Base-by-base conservation (phyloP, 1,140 invertebrate genomes). In the Ips typographus region DNA sequence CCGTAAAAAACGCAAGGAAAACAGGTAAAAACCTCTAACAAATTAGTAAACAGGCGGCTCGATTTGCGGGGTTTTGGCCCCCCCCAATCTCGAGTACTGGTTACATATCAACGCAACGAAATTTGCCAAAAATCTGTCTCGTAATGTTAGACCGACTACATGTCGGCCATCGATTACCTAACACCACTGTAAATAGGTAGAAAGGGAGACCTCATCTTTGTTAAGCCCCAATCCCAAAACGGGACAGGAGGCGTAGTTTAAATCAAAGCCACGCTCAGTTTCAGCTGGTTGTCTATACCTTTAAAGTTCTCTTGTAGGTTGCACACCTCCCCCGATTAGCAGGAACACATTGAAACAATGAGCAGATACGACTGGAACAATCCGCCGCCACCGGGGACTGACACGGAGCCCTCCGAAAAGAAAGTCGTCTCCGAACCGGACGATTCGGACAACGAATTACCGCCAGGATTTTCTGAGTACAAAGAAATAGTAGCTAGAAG, bases 261-360 rank as follows among this genome's bases (percentile, higher is more conserved):
- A 73, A 71, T 59, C 38, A 41, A 6, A 52, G 61, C 62, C 68
- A 59, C 67, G 64, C 68, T 49, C 49, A 51, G 59, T 73, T 51
- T 71, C 75, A 71, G 70, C 75, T 73, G 76, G 71, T 74, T 76
- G 77, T 71, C 58, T 79, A 79, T 79, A 79, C 77, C 77, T 80
- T 77, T 75, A 79, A 80, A 78, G 70, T 78, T 80, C 79, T 80
- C 75, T 80, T 79, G 77, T 79, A 65, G 57, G 71, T 73, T 69
- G 5, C 57, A 40, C 66, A 62, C 37, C 40, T 49, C 56, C 75
- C 71, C 66, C 63, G 62, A 72, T 75, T 60, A 60, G 68, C 65
- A 77, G 70, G 73, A 71, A 22, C 22, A 22, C 22, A 22, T 22
- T 22, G 22, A 22, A 22, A 22, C 22, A 22, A 79, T 79, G 79